Percentiles rank a stretch among this genome's conserved stretches.
Conservation (phyloP, 2,888 invertebrate genomes). For the Drosophila ustulata region DNA sequence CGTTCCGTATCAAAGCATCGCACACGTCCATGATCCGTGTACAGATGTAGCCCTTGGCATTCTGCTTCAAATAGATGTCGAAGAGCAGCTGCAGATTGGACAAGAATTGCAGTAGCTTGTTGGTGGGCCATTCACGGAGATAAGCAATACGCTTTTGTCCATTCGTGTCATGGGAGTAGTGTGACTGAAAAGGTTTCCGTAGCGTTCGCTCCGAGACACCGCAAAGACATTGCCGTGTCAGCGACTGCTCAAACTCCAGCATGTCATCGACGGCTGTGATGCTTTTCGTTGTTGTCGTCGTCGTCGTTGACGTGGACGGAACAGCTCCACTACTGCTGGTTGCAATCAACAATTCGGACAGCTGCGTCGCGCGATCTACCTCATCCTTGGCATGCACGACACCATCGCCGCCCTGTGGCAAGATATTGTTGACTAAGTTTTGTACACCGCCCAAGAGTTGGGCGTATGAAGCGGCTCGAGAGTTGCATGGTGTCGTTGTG, state of each 20-base stretch:
- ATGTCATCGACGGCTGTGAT: slow-evolving; percentile 79
- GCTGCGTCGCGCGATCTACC: slow-evolving; percentile 77
- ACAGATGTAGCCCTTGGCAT: slow-evolving; percentile 92
- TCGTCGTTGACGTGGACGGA: slow-evolving; percentile 28
- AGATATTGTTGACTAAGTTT: slow-evolving; percentile 70
- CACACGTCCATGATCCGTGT: slow-evolving; percentile 92
- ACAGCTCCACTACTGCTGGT: slow-evolving; percentile 26
- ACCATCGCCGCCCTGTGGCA: slow-evolving; percentile 64
- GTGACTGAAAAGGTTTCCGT: slow-evolving; percentile 90
- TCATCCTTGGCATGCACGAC: slow-evolving; percentile 69
- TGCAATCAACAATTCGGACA: slow-evolving; percentile 74
- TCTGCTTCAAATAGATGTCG: slow-evolving; percentile 94
- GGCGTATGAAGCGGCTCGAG: slow-evolving; percentile 76
- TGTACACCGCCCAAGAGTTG: slow-evolving; percentile 79
- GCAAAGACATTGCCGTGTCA: slow-evolving; percentile 92
- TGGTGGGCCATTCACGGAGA: slow-evolving; percentile 88
- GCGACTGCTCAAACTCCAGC: slow-evolving; percentile 84
- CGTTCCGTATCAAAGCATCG: slow-evolving; percentile 91
- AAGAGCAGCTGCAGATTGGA: slow-evolving; percentile 93
- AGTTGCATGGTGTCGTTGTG: slow-evolving; percentile 78
- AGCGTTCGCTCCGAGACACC: slow-evolving; percentile 90
- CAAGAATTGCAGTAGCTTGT: slow-evolving; percentile 90
- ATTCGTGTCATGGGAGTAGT: slow-evolving; percentile 85
- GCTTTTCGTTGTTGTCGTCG: slow-evolving; percentile 4
- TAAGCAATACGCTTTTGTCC: slow-evolving; percentile 86